phyloP scores from a whole-genome alignment of 2,113 vertebrate genomes.

The Raja brachyura region DNA sequence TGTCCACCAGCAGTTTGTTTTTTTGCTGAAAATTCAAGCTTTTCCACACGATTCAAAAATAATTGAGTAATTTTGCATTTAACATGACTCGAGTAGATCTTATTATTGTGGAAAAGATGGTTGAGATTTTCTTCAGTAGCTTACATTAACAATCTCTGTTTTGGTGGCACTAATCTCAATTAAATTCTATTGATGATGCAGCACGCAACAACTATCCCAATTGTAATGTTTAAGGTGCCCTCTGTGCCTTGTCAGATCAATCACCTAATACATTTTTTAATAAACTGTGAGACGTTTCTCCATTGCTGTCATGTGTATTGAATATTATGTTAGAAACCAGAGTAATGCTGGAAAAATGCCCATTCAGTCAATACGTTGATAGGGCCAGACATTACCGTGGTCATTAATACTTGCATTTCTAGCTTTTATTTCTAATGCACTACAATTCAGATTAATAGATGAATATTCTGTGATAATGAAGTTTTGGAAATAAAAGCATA shows the following conservation, averaged over 20 bases:
- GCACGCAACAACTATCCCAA: background rate
- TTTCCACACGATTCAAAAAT: no score
- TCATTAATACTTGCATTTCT: background rate
- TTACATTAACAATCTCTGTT: background rate
- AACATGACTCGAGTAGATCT: background rate
- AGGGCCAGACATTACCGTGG: background rate
- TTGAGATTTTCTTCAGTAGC: background rate
- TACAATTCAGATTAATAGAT: background rate
- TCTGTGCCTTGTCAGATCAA: background rate
- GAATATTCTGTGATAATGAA: background rate
- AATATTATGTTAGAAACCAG: background rate
- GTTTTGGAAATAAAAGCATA: background rate
- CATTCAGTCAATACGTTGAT: background rate
- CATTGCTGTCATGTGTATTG: background rate
- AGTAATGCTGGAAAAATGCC: no score
- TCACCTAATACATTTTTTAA: background rate
- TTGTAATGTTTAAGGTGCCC: background rate
- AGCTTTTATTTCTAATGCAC: background rate
- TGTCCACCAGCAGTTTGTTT: no score
- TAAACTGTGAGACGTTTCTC: background rate
- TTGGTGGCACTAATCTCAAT: background rate
- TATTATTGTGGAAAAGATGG: background rate
- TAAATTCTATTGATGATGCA: background rate
- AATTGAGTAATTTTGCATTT: background rate
- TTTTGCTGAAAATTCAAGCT: no score